Evolutionary conservation across 2,797 vertebrate species (phyloP), one percentile per base, ranked within the genome.

Genomic region (Phataginus tetradactyla): DNA sequence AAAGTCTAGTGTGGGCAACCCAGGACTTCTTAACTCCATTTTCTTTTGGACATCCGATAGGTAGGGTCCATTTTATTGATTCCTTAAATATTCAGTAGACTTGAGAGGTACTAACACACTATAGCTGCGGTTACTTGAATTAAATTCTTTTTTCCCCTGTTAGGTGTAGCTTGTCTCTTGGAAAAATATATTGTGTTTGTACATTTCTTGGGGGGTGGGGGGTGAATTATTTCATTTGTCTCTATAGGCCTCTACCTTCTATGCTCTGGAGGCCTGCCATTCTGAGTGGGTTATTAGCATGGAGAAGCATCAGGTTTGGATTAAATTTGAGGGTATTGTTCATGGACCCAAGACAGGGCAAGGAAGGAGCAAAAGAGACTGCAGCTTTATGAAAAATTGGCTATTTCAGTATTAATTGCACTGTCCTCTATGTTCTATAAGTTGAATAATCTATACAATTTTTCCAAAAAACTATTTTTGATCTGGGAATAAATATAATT

Each of bases 381-480:
- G 80, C 9, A 71, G 63, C 20, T 94, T 4, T 79, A 15, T 57
- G 63, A 94, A 86, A 77, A 80, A 25, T n/a, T 79, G 86, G n/a
- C 49, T 74, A 61, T 91, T 80, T 81, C 13, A 53, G 20, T 85
- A 13, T 83, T 95, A 23, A 51, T 34, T 57, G 14, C 11, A 1
- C 78, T 90, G 27, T n/a, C 27, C 11, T 87, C 77, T 89, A 23
- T 89, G 27, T 72, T 93, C 27, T 12, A 18, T 45, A 80, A 68
- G 23, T 95, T 86, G 45, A 45, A 45, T 45, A 7, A 45, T 1
- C 59, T 55, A 15, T 45, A 71, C 1, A 37, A 3, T 69, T 93
- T 91, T 90, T 59, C 59, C 23, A 61, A 86, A 95, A 57, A 57
- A 18, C 74, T 92, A 78, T 95, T 96, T 96, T 57, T 89, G n/a